A percentile compares a stretch with the other conserved stretches of the same genome.
These are phyloP conservation scores for Anthopleura xanthogrammica DNA, from an alignment of 92 coral and sea anemone genomes.

Conservation along the genomic window DNA sequence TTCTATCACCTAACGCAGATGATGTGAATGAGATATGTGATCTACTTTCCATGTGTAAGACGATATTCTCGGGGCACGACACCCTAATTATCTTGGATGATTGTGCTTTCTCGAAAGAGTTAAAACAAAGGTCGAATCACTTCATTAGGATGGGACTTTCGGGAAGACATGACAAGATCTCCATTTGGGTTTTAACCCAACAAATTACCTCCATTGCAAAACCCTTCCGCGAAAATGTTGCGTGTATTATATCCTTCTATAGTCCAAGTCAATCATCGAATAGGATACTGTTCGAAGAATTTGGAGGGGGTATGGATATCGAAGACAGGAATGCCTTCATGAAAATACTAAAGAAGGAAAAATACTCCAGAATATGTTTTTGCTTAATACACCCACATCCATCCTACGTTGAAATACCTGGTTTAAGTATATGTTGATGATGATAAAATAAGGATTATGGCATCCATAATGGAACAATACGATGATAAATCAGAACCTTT, in stretches of 20 bases:
- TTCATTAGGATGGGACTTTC: constrained; percentile 16
- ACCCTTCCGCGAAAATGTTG: constrained; percentile 20
- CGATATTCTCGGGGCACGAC: constrained; percentile 16
- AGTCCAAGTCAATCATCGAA: constrained; percentile 3
- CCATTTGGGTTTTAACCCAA: constrained; percentile 31
- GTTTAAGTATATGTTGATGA: too few species aligned
- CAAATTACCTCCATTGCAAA: constrained; percentile 30
- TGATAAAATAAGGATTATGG: too few species aligned
- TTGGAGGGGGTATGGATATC: constrained; percentile 20
- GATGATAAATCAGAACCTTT: too few species aligned
- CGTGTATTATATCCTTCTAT: constrained; percentile 5
- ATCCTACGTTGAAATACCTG: not conserved
- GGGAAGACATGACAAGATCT: constrained; percentile 10
- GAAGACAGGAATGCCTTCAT: constrained; percentile 11
- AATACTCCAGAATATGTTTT: constrained; percentile 2
- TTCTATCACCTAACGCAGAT: constrained; percentile 20
- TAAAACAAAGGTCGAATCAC: constrained; percentile 10
- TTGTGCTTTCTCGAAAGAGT: constrained; percentile 32
- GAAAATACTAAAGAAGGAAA: constrained; percentile 12
- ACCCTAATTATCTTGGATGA: constrained; percentile 29
- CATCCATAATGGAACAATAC: too few species aligned
- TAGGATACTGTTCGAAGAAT: constrained; percentile 27
- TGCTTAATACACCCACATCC: not conserved
- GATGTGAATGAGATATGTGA: constrained; percentile 23
- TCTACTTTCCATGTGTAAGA: not conserved